These are phyloP conservation scores for Tethea ocularis DNA, from an alignment of 2,888 invertebrate genomes.

Conservation along the genomic window DNA sequence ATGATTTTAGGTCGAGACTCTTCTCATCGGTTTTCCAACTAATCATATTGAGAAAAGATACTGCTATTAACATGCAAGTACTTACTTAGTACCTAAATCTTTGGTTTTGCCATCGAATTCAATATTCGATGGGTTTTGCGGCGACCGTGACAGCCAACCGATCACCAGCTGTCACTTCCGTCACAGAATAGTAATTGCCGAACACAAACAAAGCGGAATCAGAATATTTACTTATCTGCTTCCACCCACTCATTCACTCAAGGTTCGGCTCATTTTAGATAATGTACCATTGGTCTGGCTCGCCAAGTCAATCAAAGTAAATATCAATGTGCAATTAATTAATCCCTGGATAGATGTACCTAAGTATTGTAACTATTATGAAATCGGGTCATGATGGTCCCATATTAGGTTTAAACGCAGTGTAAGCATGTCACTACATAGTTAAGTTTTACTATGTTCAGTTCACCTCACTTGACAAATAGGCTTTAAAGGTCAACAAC, in stretches of 20 bases:
- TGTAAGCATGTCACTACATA: no score
- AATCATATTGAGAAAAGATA: no score
- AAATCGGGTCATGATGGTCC: not conserved
- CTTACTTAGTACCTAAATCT: no score
- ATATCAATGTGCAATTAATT: not conserved
- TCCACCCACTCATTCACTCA: not conserved
- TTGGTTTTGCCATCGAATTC: no score
- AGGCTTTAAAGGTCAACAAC: conserved; percentile 56
- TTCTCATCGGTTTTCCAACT: no score
- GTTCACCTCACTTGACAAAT: conserved; percentile 25
- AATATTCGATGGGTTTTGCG: no score
- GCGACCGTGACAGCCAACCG: no score
- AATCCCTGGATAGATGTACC: not conserved
- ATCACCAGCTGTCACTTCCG: not conserved
- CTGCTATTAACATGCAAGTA: no score
- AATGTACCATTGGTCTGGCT: not conserved
- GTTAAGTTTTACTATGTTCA: not conserved
- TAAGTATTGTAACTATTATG: not conserved
- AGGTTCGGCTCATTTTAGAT: not conserved
- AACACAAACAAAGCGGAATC: not conserved
- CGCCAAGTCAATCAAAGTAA: not conserved
- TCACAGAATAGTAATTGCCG: not conserved
- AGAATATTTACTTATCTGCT: not conserved
- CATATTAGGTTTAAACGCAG: not conserved
- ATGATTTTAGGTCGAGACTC: not conserved